Base-by-base conservation (phyloP, 2,888 invertebrate species). In the Hermodice carunculata region DNA sequence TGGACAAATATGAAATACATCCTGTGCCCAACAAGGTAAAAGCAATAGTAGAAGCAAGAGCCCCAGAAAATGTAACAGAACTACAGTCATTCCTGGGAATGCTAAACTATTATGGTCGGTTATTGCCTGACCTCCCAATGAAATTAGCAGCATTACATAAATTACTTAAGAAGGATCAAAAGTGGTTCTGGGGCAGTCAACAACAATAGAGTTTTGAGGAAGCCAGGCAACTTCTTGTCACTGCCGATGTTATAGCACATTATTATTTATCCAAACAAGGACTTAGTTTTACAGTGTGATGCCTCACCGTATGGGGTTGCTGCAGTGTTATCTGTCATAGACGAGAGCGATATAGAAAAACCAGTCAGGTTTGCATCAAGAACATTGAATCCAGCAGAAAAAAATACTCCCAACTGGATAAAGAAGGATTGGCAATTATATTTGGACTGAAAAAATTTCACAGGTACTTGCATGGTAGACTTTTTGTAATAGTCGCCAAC, bases 221-320 rank as follows among this genome's bases (percentile, higher is more conserved):
- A 31, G 19, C 26, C 4, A 59, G 49, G 37, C 26, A 48, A 24
- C 29, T 34, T 14, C 6, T 59, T 2, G n/a, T 24, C 11, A 49
- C 34, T 24, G 40, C 22, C 2, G 19, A 11, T 8, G 48, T 59
- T 11, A 19, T 59, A 5, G 34, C 42, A n/a, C 59, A 59, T 26
- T 59, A 49, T 48, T 48, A 59, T 49, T 40, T 49, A 59, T 49
- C 49, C 59, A 11, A 37, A 48, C 14, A n/a, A n/a, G 8, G 49
- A 48, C 19, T n/a, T 59, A n/a, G 22, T 24, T n/a, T 28, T 59
- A 1, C n/a, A 26, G 1, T 37, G 49, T 26, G 59, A 59, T 24
- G 59, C 59, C 1, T 22, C 31, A n/a, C 34, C 48, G 24, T 31
- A 32, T 19, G 59, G 48, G 4, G 11, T 59, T 3, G 49, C 49